phyloP scores from a whole-genome alignment of 2,888 invertebrate species.

The Eubasilissa splendida region DNA sequence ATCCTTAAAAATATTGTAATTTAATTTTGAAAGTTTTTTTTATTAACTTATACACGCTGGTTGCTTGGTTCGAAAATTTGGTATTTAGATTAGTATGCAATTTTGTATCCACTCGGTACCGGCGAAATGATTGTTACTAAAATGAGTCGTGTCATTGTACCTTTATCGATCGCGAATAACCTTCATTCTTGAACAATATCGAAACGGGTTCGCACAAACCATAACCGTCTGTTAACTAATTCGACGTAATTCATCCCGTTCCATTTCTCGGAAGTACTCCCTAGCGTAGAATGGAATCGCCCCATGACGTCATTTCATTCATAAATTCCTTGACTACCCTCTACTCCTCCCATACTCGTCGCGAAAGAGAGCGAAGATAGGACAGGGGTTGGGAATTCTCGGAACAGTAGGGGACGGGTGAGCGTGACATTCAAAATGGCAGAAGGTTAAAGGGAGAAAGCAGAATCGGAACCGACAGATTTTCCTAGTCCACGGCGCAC shows the following conservation, averaged over 20 bases:
- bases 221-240: neutral
- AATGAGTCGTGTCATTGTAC: neutral
- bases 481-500: slow-evolving; percentile 8
- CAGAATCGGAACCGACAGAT: slow-evolving; percentile 1
- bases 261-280: slow-evolving; percentile 33
- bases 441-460: slow-evolving; percentile 44
- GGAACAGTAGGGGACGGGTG: slow-evolving; percentile 9
- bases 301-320: slow-evolving; percentile 58
- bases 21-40: too few relatives aligned
- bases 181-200: neutral
- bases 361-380: slow-evolving; percentile 23
- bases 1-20: too few relatives aligned
- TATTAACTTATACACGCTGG: too few relatives aligned
- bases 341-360: slow-evolving; percentile 5
- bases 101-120: too few relatives aligned
- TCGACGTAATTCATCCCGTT: slow-evolving; percentile 19
- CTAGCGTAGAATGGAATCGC: slow-evolving; percentile 49
- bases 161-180: slow-evolving; percentile 1
- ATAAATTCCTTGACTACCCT: slow-evolving; percentile 52
- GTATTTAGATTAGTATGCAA: too few relatives aligned
- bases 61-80: too few relatives aligned
- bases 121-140: neutral
- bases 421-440: slow-evolving; percentile 43
- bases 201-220: neutral
- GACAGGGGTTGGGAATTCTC: slow-evolving; percentile 21